These are phyloP conservation scores for Bibio marci DNA, from an alignment of 2,888 invertebrate genomes.

Conservation along the genomic window DNA sequence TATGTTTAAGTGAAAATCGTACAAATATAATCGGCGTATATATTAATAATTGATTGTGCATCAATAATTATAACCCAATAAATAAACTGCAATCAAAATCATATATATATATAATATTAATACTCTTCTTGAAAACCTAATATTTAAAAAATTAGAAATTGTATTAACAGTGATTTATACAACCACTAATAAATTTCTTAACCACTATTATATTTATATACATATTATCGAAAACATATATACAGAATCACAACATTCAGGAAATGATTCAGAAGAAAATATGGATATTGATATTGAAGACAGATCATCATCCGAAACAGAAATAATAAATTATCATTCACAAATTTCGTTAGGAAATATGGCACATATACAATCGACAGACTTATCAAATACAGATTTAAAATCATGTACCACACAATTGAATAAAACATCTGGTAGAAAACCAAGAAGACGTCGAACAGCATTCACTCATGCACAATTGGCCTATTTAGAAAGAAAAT, in stretches of 20 bases:
- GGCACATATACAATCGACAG: conserved; percentile 9
- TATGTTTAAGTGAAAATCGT: too few relatives aligned
- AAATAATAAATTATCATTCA: conserved; percentile 13
- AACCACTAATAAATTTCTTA: too few relatives aligned
- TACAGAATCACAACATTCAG: conserved; percentile 21
- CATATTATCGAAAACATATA: not conserved
- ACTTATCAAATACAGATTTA: not conserved
- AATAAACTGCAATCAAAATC: too few relatives aligned
- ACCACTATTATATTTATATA: too few relatives aligned
- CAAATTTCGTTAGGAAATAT: not conserved
- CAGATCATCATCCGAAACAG: conserved; percentile 26
- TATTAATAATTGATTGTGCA: too few relatives aligned
- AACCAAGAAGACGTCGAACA: conserved; percentile 68
- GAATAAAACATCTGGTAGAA: conserved; percentile 34
- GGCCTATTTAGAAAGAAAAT: conserved; percentile 80
- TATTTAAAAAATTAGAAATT: too few relatives aligned
- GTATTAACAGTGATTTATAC: too few relatives aligned
- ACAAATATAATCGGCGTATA: too few relatives aligned
- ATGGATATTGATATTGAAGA: conserved; percentile 30
- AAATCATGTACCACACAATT: conserved; percentile 10
- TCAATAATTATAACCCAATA: too few relatives aligned
- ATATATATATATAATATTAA: too few relatives aligned
- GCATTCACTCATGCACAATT: conserved; percentile 91
- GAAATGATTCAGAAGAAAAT: conserved; percentile 18
- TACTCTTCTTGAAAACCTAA: too few relatives aligned